Base-by-base conservation (phyloP, 2,113 vertebrate genomes). In the Lipophrys pholis region DNA sequence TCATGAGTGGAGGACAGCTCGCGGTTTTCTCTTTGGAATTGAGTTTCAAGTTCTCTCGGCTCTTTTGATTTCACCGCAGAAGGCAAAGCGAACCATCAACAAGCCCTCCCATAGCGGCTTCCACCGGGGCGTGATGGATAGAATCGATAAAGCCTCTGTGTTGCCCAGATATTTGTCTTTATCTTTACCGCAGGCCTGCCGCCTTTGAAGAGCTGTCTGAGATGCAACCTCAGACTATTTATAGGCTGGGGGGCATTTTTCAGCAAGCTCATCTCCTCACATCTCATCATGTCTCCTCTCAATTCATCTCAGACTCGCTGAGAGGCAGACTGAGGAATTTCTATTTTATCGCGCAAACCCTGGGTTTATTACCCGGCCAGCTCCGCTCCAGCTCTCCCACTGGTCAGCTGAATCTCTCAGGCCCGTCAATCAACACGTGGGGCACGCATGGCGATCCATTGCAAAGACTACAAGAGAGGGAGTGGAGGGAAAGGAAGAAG, bases 91-190 rank as follows among this genome's bases (percentile, higher is more conserved):
- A 85, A 82, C 88, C 76, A 58, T 90, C 84, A 86, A 76, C 80
- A 73, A 40, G 10, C 65, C 63, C 48, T 67, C 61, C 72, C 71
- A 52, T 45, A 8, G 61, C 8, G 3, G 64, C 77, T 61, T 72
- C 75, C 61, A 75, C 65, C 16, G 4, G 64, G 69, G 58, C 76
- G 41, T 87, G 87, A 91, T 88, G 83, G 76, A 90, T 85, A 80
- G 85, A 78, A 87, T 83, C 78, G 73, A 82, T 86, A 85, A 82
- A 70, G 82, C 70, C 69, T 81, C 6, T 16, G 83, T 85, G 67
- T 70, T 76, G 51, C 84, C 69, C 46, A 76, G 60, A 75, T 82
- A 90, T 94, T 90, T 81, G 67, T 91, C 90, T 91, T 88, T 65
- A 83, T 90, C 81, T 82, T 82, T 83, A 76, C 69, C 55, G 36